These are phyloP conservation scores for Drosophila mojavensis DNA, from an alignment of 1,140 invertebrate species.

Conservation along the genomic window DNA sequence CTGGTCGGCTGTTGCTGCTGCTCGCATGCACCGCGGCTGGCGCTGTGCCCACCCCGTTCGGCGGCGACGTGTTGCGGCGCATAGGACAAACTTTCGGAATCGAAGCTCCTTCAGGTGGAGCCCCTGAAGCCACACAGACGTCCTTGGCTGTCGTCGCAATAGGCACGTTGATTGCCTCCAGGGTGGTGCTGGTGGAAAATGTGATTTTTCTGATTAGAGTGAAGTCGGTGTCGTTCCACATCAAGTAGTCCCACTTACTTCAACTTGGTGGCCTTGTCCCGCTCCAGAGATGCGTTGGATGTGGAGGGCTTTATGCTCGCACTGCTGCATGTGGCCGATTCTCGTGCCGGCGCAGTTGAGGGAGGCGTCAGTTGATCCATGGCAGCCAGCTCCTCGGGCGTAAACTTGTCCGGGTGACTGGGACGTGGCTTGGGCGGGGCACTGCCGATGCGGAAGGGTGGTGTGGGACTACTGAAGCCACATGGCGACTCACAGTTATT, in stretches of 20 bases:
- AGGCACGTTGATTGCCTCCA: constrained; percentile 39
- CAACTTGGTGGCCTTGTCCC: constrained; percentile 51
- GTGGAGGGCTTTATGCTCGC: constrained; percentile 37
- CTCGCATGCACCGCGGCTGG: constrained; percentile 38
- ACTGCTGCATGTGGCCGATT: constrained; percentile 66
- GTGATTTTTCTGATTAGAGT: constrained; percentile 76
- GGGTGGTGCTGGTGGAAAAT: constrained; percentile 70
- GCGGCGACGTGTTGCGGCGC: constrained; percentile 24
- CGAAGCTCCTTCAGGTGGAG: not conserved
- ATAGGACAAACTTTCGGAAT: constrained; percentile 45
- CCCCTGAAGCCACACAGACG: not conserved
- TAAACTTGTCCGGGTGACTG: constrained; percentile 75
- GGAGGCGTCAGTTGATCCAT: constrained; percentile 80
- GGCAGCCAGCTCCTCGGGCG: constrained; percentile 75
- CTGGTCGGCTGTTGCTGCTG: constrained; percentile 46
- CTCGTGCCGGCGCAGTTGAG: constrained; percentile 72
- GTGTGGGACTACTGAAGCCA: constrained; percentile 77
- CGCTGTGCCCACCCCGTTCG: constrained; percentile 3
- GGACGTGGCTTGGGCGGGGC: constrained; percentile 74
- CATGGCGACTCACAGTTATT: constrained; percentile 47
- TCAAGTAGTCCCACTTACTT: constrained; percentile 52
- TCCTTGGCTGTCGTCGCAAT: constrained; percentile 10
- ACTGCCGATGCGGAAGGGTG: constrained; percentile 77
- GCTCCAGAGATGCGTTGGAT: constrained; percentile 61
- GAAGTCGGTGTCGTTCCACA: constrained; percentile 3